Evolutionary conservation across 2,113 vertebrate species (phyloP), one percentile per base, ranked within the genome.

Genomic region (Anolis carolinensis): DNA sequence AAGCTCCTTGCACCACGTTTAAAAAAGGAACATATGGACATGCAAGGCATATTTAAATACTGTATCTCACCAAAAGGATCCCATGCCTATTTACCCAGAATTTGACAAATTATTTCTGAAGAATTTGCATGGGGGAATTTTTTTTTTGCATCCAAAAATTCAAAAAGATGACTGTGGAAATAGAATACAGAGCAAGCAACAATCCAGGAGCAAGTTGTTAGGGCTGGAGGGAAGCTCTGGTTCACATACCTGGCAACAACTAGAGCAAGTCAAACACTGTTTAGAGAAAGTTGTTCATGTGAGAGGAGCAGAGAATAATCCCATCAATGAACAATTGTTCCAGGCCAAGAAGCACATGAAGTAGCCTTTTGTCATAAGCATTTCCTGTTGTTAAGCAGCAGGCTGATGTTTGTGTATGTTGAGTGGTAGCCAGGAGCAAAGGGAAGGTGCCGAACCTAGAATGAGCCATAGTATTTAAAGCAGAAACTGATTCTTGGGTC

Each of bases 271-370:
- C 34, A 65, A 77, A 44, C 27, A 39, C 11, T 36, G 27, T 39
- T 87, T 71, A 70, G 7, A 7, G 52, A 76, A 75, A 39, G 59
- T 32, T 80, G 62, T 65, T 7, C 13, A 27, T 65, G 85, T 5
- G 81, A 74, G 79, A 85, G 73, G 76, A 88, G 83, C 68, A 71
- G 44, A 85, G 32, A 72, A 55, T 79, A 79, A 79, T 65, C 79
- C n/a, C 77, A 74, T 85, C 36, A 52, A 65, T 67, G 62, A 85
- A 55, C 74, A 23, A 39, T 85, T 50, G 68, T 59, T 80, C 70
- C 88, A 89, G 34, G 70, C 23, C 90, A 83, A 80, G 76, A 36
- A 86, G 76, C 5, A 21, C 76, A 72, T 79, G 76, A 85, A 79
- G 76, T 71, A 50, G 76, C 50, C 84, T 72, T 79, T 85, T 85